Evolutionary conservation across 2,888 invertebrate species (phyloP), one percentile per base, ranked within the genome.

Genomic region (Pyrochroa serraticornis): DNA sequence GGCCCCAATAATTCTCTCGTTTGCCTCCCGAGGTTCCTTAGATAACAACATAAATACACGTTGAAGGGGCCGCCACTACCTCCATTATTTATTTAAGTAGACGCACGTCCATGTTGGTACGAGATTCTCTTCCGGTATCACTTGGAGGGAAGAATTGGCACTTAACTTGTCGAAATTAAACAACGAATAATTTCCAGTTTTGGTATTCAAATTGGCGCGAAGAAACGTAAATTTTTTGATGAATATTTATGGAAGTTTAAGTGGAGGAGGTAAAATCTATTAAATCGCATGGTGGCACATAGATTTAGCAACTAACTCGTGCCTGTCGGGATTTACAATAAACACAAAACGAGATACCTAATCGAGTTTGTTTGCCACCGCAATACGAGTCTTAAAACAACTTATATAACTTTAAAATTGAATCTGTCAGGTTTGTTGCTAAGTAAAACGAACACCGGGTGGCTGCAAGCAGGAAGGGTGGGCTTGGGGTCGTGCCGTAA

Each of bases 31-130:
- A 53, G 53, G 53, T 38, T 45, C 44, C 41, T 46, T 32, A 46
- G 46, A 53, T 53, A 46, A 34, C 39, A 46, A 45, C 46, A 53
- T 53, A 46, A 53, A 53, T 53, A 45, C 39, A 53, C 38, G 46
- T 41, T 35, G 53, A 53, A 53, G 53, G 49, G 53, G 46, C 45
- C 52, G 38, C 37, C 38, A 52, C 44, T 38, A 45, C 53, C 46
- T 46, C 41, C 53, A 53, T 53, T 53, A 53, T 46, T 53, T 53
- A 53, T 53, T 53, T 46, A 53, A 46, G 53, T 46, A 46, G 53
- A 13, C 36, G 43, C 42, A 42, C 36, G 43, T 37, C 30, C 33
- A 39, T 9, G 32, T 31, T 13, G 38, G 12, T 34, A 14, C 33
- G 44, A 10, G 44, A 44, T 33, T 33, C 33, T 32, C 13, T 12